Evolutionary conservation across 2,888 invertebrate species (phyloP).

Genomic region (Sminthurinus aureus): DNA sequence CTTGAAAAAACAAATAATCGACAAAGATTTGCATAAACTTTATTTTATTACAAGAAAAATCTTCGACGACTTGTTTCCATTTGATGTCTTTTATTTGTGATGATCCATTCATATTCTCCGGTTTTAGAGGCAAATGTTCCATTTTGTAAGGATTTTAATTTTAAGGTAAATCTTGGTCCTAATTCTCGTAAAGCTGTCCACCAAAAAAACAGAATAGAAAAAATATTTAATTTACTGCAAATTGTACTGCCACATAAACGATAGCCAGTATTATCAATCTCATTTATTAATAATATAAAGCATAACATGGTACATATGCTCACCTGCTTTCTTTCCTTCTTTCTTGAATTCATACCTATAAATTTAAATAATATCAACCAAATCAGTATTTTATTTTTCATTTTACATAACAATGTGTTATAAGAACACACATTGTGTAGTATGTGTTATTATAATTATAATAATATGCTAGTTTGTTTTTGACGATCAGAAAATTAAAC

Average conservation of each 20-base stretch:
- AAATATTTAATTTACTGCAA: no score
- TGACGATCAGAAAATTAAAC: no score
- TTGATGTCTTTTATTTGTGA: conserved; percentile 86
- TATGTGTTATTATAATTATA: background rate
- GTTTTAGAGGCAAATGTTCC: conserved; percentile 97
- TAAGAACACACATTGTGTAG: no score
- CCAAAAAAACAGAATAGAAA: no score
- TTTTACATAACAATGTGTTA: no score
- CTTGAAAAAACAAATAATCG: background rate
- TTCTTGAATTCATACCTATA: conserved; percentile 84
- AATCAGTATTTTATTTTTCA: no score
- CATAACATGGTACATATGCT: no score
- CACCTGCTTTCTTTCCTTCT: conserved; percentile 67
- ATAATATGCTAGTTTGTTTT: conserved; percentile 7
- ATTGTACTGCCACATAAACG: no score
- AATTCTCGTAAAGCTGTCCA: conserved; percentile 88
- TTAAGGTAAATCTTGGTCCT: conserved; percentile 97
- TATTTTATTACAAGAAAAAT: conserved; percentile 79
- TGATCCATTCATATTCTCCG: conserved; percentile 97
- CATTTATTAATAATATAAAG: no score
- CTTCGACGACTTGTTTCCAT: conserved; percentile 92
- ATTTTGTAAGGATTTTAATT: conserved; percentile 89
- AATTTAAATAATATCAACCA: background rate
- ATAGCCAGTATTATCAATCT: no score
- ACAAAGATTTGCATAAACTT: background rate